Conservation (phyloP, 2,888 invertebrate genomes). For the Clitarchus hookeri region DNA sequence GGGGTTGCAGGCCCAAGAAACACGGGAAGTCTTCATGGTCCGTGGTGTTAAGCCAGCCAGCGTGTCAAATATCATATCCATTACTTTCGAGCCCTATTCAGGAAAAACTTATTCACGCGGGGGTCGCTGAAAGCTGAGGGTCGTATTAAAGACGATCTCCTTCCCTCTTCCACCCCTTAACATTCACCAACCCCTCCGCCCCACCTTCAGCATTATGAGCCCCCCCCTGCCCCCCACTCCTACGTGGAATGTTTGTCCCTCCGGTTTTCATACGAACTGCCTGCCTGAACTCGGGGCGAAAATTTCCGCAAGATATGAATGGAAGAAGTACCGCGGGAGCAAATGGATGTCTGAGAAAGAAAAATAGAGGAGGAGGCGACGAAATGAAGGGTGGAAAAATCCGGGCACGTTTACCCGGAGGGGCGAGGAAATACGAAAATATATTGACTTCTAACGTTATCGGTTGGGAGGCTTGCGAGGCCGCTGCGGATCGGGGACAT, state of each 20-base stretch:
- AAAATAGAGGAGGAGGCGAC: slow-evolving; percentile 19
- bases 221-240: too few relatives aligned
- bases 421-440: not conserved
- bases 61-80: slow-evolving; percentile 10
- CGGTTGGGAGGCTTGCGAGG: not conserved
- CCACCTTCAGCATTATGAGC: not conserved
- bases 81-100: slow-evolving; percentile 2
- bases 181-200: not conserved
- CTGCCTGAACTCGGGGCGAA: not conserved
- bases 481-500: not conserved
- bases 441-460: not conserved
- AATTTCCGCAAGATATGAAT: not conserved
- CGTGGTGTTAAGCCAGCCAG: not conserved
- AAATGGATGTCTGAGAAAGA: slow-evolving; percentile 22
- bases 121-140: not conserved
- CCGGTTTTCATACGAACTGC: not conserved
- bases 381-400: slow-evolving; percentile 24
- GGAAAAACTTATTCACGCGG: slow-evolving; percentile 8
- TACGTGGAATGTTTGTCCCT: not conserved
- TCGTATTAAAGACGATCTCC: slow-evolving; percentile 1
- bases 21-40: not conserved
- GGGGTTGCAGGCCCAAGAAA: not conserved
- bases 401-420: slow-evolving; percentile 8
- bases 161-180: not conserved
- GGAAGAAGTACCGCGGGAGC: not conserved